Conservation (phyloP, 2,888 invertebrate genomes). For the Cosmopolites sordidus region DNA sequence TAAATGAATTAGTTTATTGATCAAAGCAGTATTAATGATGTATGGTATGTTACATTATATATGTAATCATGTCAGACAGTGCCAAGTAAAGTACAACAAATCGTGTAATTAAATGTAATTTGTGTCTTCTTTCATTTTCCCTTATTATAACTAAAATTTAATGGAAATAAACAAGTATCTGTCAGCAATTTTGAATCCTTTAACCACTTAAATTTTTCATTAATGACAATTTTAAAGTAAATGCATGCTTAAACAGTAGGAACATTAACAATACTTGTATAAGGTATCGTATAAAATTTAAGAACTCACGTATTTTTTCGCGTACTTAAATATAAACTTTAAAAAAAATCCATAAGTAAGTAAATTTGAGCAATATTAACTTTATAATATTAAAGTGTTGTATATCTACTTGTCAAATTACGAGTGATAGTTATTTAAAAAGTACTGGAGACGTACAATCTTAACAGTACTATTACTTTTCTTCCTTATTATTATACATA, state of each 20-base stretch:
- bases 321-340: slow-evolving; percentile 27
- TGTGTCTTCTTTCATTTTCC: no score
- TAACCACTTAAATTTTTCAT: neutral
- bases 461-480: slow-evolving; percentile 19
- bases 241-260: slow-evolving; percentile 23
- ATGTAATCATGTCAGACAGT: no score
- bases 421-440: slow-evolving; percentile 44
- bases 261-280: slow-evolving; percentile 16
- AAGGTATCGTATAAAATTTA: slow-evolving; percentile 17
- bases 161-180: no score
- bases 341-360: slow-evolving; percentile 27
- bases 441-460: slow-evolving; percentile 32
- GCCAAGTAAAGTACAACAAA: no score
- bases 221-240: slow-evolving; percentile 1
- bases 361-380: slow-evolving; percentile 48
- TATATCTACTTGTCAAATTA: slow-evolving; percentile 48
- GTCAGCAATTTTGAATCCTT: neutral
- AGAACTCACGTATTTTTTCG: slow-evolving; percentile 18
- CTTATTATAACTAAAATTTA: no score
- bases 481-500: slow-evolving; percentile 15
- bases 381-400: slow-evolving; percentile 36
- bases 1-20: no score
- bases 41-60: no score
- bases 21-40: no score
- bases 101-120: no score